Base-by-base conservation (phyloP, 2,113 vertebrate genomes). In the Notothenia coriiceps region DNA sequence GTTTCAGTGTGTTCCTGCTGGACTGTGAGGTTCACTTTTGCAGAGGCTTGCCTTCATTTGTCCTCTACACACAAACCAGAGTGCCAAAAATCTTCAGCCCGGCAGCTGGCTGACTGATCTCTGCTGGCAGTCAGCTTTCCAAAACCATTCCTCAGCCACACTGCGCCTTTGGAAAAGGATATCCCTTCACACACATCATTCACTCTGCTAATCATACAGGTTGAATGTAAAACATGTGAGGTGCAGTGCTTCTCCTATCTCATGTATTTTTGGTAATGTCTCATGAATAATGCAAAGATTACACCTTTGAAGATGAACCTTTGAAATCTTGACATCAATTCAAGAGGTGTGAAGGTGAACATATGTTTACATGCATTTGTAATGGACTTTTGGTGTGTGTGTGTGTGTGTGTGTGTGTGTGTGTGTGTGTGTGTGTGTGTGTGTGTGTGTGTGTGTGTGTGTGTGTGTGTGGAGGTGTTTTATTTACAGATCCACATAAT, bases 101-200 rank as follows among this genome's bases (percentile, higher is more conserved):
- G 70, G 69, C 79, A 76, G 54, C 73, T 74, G 64, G 18, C 54
- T 70, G 69, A 15, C 35, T 70, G 68, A 68, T 59, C 55, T 62
- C 17, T 25, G 57, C 64, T 84, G 82, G 59, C 64, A 66, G n/a
- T 11, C 6, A 35, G 47, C 65, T 52, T 29, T 14, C 57, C 40
- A 44, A 35, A 17, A 62, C 10, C 33, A 43, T 1, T 25, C n/a
- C 43, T 76, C 52, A 25, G 52, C 64, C 74, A 69, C 56, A 52
- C 33, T 22, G 47, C 67, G 22, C 40, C 44, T 22, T 33, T 51
- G 51, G 43, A 17, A 65, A 33, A 17, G 22, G 17, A 49, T 52
- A 46, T 50, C 25, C 44, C 5, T 35, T 9, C 13, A 6, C 50
- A 64, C 66, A 63, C 18, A 55, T 56, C 43, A 69, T 79, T 59